A percentile compares a stretch with the other conserved stretches of the same genome.
These are phyloP conservation scores for Colletes collaris DNA, from an alignment of 2,888 invertebrate species.

Conservation along the genomic window DNA sequence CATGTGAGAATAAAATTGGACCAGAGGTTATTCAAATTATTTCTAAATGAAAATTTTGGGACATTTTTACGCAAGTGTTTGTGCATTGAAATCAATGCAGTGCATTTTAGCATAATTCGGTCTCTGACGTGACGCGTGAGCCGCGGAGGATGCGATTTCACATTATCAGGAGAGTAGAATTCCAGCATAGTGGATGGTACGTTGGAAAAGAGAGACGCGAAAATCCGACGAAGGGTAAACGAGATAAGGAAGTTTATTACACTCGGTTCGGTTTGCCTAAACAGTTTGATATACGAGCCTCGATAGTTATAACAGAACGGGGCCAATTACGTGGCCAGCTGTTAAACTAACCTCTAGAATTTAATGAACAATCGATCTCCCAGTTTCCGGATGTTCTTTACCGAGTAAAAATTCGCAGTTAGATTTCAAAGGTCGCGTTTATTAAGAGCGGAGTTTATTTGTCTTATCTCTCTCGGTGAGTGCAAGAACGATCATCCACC, in stretches of 20 bases:
- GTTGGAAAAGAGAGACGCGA: conserved; percentile 38
- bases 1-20: no score
- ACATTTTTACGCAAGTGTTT: not conserved
- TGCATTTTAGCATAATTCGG: conserved; percentile 28
- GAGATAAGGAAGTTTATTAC: conserved; percentile 53
- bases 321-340: conserved; percentile 13
- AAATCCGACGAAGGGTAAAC: conserved; percentile 51
- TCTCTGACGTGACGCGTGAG: conserved; percentile 33
- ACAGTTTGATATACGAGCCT: conserved; percentile 38
- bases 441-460: conserved; percentile 62
- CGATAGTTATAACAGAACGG: conserved; percentile 8
- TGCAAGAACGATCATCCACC: conserved; percentile 53
- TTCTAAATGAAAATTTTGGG: not conserved
- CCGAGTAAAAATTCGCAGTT: not conserved
- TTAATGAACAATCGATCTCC: conserved; percentile 19
- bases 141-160: conserved; percentile 39
- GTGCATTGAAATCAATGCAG: not conserved
- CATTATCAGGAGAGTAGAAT: conserved; percentile 46
- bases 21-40: not conserved
- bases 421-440: conserved; percentile 35
- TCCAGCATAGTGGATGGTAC: conserved; percentile 20
- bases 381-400: not conserved
- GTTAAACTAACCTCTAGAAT: conserved; percentile 14
- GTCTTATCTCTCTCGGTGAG: conserved; percentile 52
- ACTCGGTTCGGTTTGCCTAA: conserved; percentile 16